Evolutionary conservation across 2,113 vertebrate genomes (phyloP).

Genomic region (Sphaerodactylus townsendi): DNA sequence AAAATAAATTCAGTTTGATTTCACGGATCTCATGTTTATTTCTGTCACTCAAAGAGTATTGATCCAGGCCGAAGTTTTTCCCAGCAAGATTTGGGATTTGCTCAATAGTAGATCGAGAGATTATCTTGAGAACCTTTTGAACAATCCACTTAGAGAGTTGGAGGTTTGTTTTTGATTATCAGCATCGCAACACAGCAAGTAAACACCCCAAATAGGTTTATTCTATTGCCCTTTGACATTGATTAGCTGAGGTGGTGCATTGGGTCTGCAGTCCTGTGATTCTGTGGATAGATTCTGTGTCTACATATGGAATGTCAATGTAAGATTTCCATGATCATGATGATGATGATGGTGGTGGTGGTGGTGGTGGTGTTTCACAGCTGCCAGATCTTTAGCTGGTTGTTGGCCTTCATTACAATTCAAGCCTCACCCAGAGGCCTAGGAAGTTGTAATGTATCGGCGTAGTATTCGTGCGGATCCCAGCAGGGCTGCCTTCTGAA

Average conservation of each 20-base stretch:
- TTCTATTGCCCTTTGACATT: background rate
- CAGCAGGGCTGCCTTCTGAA: too few relatives aligned
- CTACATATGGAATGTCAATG: background rate
- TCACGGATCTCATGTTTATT: slow-evolving; percentile 68
- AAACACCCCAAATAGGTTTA: background rate
- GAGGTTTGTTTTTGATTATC: background rate
- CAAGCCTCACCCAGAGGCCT: too few relatives aligned
- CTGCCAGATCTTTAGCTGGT: too few relatives aligned
- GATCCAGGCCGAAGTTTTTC: slow-evolving; percentile 39
- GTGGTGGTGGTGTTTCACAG: too few relatives aligned
- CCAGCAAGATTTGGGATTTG: slow-evolving; percentile 25
- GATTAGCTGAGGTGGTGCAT: background rate
- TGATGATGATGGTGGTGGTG: too few relatives aligned
- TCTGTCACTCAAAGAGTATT: slow-evolving; percentile 63
- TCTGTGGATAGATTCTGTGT: background rate
- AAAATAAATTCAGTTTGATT: slow-evolving; percentile 75
- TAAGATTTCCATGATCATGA: background rate
- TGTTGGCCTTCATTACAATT: too few relatives aligned
- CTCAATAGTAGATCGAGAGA: background rate
- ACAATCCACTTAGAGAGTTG: background rate
- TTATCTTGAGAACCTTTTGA: slow-evolving; percentile 6
- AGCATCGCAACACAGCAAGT: background rate
- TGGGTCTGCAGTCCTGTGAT: background rate
- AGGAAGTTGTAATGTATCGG: too few relatives aligned
- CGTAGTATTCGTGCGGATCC: too few relatives aligned